These are phyloP conservation scores for Octomys mimax DNA, from an alignment of 2,797 vertebrate genomes.

Conservation along the genomic window DNA sequence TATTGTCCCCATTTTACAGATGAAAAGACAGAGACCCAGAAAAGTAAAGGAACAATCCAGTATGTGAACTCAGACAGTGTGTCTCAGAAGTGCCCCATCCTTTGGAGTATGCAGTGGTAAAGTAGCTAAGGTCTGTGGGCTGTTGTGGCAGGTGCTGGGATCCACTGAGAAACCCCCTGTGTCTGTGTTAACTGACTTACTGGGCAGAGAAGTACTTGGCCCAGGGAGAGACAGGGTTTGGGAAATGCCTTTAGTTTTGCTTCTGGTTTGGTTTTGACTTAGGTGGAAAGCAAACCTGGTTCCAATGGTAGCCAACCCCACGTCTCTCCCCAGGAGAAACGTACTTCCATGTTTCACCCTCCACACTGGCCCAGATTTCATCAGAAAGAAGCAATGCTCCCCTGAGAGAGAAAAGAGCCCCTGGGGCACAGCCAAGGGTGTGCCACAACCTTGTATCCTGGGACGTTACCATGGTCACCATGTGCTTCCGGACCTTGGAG, in stretches of 20 bases:
- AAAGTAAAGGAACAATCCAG: background rate
- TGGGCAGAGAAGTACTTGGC: rapidly evolving
- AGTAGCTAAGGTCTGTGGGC: background rate
- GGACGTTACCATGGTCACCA: background rate
- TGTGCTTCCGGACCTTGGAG: background rate
- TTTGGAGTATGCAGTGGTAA: rapidly evolving
- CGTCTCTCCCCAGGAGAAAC: background rate
- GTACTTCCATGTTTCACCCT: background rate
- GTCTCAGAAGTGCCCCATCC: background rate
- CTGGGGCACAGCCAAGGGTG: background rate
- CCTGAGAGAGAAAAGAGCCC: background rate
- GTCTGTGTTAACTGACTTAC: rapidly evolving
- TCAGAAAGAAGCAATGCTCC: conserved; percentile 18
- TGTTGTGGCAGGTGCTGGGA: rapidly evolving
- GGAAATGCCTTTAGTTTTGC: background rate
- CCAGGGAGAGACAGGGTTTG: background rate
- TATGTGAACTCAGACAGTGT: background rate
- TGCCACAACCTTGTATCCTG: background rate
- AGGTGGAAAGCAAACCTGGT: background rate
- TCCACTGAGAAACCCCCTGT: rapidly evolving
- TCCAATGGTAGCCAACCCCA: rapidly evolving
- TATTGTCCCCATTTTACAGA: background rate
- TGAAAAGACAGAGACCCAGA: background rate
- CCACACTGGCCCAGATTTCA: background rate
- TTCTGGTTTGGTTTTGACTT: background rate